Conservation (phyloP, 2,888 invertebrate genomes). For the Drosophila incognita region DNA sequence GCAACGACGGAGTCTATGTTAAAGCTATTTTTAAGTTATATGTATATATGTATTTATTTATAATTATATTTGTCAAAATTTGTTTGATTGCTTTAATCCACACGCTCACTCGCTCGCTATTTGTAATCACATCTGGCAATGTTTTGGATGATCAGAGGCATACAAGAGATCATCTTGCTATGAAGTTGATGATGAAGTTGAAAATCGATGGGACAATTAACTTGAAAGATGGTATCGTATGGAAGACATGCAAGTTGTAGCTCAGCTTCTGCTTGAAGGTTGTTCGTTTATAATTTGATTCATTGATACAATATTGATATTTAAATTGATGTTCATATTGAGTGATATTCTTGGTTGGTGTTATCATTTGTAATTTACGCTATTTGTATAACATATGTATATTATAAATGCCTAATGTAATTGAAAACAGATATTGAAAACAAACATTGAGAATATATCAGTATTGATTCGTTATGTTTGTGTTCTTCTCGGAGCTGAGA, state of each 20-base stretch:
- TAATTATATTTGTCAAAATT: constrained; percentile 6
- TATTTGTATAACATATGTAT: constrained; percentile 16
- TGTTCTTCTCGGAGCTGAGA: constrained; percentile 5
- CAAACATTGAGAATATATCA: neutral
- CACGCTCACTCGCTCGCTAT: constrained; percentile 62
- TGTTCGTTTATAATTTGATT: constrained; percentile 17
- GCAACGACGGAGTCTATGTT: constrained; percentile 27
- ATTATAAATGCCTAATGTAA: constrained; percentile 8
- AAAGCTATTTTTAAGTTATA: constrained; percentile 26
- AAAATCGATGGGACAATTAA: constrained; percentile 25
- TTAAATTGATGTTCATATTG: constrained; percentile 1
- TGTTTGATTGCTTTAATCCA: constrained; percentile 4
- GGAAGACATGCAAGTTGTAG: constrained; percentile 49
- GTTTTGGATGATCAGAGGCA: constrained; percentile 25
- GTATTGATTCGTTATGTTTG: constrained; percentile 1
- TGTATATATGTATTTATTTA: constrained; percentile 22
- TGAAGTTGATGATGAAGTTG: constrained; percentile 25
- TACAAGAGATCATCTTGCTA: constrained; percentile 17
- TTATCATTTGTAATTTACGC: constrained; percentile 15
- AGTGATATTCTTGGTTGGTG: neutral
- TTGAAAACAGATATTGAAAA: neutral
- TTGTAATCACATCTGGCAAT: constrained; percentile 32
- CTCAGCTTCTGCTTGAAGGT: constrained; percentile 22
- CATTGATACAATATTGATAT: neutral
- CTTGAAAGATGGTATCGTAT: constrained; percentile 18